Conservation (phyloP, 2,113 vertebrate species). For the Oryzias melastigma region DNA sequence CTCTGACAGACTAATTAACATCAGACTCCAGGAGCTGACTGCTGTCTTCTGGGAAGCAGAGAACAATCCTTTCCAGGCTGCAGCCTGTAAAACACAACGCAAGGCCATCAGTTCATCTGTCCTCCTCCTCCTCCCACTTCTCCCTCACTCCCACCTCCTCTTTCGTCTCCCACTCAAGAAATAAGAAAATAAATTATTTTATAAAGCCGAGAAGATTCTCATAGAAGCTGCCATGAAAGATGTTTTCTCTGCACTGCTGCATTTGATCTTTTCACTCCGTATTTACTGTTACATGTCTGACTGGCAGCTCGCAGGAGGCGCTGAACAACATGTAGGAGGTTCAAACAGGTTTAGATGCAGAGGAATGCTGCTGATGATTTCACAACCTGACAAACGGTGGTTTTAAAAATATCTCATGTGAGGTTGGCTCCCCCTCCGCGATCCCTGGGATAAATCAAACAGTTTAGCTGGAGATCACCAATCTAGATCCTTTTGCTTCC, state of each 20-base stretch:
- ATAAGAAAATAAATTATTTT: conserved; percentile 11
- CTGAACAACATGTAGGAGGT: conserved; percentile 18
- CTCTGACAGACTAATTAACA: conserved; percentile 77
- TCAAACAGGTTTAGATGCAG: conserved; percentile 8
- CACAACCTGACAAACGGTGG: background rate
- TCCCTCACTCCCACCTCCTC: conserved; percentile 4
- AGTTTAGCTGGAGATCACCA: background rate
- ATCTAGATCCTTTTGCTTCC: no score
- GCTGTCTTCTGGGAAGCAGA: conserved; percentile 62
- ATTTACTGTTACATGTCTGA: conserved; percentile 12
- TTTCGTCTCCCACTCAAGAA: conserved; percentile 26
- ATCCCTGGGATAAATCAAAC: background rate
- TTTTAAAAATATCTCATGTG: conserved; percentile 5
- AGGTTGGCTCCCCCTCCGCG: background rate
- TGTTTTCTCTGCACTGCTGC: conserved; percentile 20
- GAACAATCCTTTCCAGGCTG: conserved; percentile 57
- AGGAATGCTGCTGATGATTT: conserved; percentile 3
- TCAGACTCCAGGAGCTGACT: conserved; percentile 69
- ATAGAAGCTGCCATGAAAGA: conserved; percentile 28
- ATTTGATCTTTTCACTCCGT: conserved; percentile 21
- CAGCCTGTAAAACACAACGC: conserved; percentile 69
- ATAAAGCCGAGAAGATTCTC: conserved; percentile 25
- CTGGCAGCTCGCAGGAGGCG: conserved; percentile 17
- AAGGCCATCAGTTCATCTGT: conserved; percentile 72
- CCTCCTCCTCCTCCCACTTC: background rate